Percentiles rank a stretch among this genome's conserved stretches.
Evolutionary conservation across 2,797 vertebrate species (phyloP).

Genomic region (Coccyzus lansbergi): DNA sequence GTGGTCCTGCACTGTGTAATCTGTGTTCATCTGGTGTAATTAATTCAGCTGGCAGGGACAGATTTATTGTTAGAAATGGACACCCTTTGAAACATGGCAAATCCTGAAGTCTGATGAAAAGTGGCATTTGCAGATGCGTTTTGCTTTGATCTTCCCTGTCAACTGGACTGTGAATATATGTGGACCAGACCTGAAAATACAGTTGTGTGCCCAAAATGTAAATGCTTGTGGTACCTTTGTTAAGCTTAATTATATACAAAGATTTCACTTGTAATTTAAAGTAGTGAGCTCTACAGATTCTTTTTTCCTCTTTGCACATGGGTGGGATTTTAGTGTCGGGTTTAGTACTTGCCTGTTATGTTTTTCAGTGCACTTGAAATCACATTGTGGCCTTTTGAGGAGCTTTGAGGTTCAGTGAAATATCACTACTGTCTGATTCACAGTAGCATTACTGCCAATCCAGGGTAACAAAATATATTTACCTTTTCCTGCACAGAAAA

Average conservation of each 20-base stretch:
- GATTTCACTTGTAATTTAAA: neutral
- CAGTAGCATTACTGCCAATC: neutral
- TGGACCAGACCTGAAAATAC: neutral
- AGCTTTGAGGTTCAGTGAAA: neutral
- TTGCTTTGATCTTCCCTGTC: neutral
- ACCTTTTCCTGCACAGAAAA: neutral
- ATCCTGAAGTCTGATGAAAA: neutral
- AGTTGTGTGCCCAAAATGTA: neutral
- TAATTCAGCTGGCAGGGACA: neutral
- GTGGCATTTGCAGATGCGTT: neutral
- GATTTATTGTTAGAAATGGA: neutral
- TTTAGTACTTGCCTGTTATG: neutral
- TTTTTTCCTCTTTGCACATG: fast-evolving
- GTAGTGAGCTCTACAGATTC: neutral
- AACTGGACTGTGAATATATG: neutral
- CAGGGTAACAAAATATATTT: neutral
- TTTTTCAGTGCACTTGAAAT: neutral
- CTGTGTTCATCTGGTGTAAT: neutral
- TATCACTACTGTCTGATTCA: neutral
- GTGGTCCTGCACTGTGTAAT: neutral
- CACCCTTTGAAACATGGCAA: neutral
- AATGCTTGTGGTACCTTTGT: neutral
- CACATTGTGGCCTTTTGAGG: neutral
- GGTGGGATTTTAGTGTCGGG: neutral
- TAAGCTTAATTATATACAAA: neutral